Percentiles rank a stretch among this genome's conserved stretches.
Evolutionary conservation across 2,888 invertebrate species (phyloP).

Genomic region (Dryococelus australis): DNA sequence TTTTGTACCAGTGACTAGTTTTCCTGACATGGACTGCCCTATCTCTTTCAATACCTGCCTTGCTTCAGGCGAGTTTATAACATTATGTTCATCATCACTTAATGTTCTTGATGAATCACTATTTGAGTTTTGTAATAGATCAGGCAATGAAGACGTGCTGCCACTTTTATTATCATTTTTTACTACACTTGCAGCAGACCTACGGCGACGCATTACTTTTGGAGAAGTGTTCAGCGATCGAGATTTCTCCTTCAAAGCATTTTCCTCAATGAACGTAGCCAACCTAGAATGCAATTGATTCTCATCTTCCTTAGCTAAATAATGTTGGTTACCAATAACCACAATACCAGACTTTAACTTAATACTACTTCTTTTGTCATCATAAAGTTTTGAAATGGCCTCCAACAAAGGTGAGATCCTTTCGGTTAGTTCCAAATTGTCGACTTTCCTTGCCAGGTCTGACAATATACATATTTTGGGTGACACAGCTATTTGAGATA

Average conservation of each 20-base stretch:
- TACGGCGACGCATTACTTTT: conserved; percentile 28
- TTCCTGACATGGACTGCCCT: conserved; percentile 62
- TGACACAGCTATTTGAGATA: conserved; percentile 55
- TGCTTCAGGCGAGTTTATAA: conserved; percentile 57
- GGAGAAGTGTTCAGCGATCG: conserved; percentile 34
- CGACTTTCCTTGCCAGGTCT: conserved; percentile 39
- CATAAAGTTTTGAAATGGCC: conserved; percentile 40
- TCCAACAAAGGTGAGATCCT: conserved; percentile 58
- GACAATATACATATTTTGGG: conserved; percentile 46
- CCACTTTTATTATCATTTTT: background rate
- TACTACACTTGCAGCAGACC: background rate
- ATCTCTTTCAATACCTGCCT: conserved; percentile 64
- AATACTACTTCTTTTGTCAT: conserved; percentile 56
- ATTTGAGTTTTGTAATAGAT: conserved; percentile 24
- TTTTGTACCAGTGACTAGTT: conserved; percentile 63
- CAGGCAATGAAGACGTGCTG: conserved; percentile 39
- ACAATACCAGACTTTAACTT: conserved; percentile 67
- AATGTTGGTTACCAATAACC: conserved; percentile 60
- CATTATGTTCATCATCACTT: background rate
- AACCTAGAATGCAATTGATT: background rate
- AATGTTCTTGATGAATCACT: background rate
- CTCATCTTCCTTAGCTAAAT: conserved; percentile 34
- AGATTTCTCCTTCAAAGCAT: conserved; percentile 37
- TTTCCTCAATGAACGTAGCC: background rate
- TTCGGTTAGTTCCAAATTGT: conserved; percentile 47